A percentile compares a stretch with the other conserved stretches of the same genome.
These are phyloP conservation scores for Cassiopea andromeda DNA, from an alignment of 30 jellyfish, hydroid and myxozoan species.

Conservation along the genomic window DNA sequence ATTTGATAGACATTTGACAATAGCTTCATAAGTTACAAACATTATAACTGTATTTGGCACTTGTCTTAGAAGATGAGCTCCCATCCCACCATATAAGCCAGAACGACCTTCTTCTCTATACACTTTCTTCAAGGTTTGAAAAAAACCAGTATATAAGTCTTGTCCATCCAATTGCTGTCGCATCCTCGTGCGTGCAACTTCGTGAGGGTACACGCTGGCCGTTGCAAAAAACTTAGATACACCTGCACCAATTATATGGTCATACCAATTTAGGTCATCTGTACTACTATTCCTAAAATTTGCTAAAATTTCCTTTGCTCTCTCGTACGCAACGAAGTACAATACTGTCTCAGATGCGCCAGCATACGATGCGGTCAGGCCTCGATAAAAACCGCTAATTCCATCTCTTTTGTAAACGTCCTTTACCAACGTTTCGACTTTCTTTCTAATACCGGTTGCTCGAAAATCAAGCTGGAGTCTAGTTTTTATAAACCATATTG, in stretches of 20 bases:
- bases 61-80: conserved; percentile 97
- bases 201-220: conserved; percentile 96
- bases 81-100: conserved; percentile 98
- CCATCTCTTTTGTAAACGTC: conserved; percentile 92
- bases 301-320: conserved; percentile 67
- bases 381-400: conserved; percentile 94
- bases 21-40: conserved; percentile 89
- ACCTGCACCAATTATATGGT: conserved; percentile 79
- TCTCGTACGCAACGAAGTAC: conserved; percentile 89
- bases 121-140: conserved; percentile 87
- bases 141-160: conserved; percentile 84
- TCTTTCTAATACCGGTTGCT: conserved; percentile 66
- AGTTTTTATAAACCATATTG: conserved; percentile 98
- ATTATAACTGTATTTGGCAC: conserved; percentile 96
- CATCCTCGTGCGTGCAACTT: conserved; percentile 97
- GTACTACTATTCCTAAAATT: conserved; percentile 15
- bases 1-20: conserved; percentile 76
- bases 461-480: conserved; percentile 91
- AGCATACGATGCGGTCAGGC: conserved; percentile 93
- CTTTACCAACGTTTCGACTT: conserved; percentile 48
- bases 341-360: conserved; percentile 97
- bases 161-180: conserved; percentile 88
- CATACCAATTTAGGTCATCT: conserved; percentile 69
- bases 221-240: conserved; percentile 86
- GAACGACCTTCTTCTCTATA: conserved; percentile 88